Conservation (phyloP, 1,140 invertebrate species). For the Scylla paramamosain region DNA sequence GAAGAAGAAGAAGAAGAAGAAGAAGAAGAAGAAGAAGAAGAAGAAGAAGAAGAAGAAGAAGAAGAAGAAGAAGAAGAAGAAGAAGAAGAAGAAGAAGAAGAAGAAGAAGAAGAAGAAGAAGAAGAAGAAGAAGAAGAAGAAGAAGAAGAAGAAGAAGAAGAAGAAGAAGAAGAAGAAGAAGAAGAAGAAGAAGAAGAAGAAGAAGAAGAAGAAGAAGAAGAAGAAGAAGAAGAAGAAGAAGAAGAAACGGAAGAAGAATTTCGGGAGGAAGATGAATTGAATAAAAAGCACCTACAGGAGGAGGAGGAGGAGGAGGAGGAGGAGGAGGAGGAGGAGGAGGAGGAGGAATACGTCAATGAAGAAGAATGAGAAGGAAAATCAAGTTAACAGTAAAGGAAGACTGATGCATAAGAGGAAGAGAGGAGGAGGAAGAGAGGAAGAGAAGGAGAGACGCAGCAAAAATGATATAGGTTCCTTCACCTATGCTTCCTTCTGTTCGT, state of each 20-base stretch:
- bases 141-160: neutral
- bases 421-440: too few relatives aligned
- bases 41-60: neutral
- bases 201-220: neutral
- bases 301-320: neutral
- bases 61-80: neutral
- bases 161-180: neutral
- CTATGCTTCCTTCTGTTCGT: too few relatives aligned
- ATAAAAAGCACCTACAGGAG: neutral
- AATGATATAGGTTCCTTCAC: too few relatives aligned
- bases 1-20: neutral
- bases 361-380: neutral
- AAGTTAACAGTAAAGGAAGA: neutral
- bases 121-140: neutral
- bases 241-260: neutral
- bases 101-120: neutral
- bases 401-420: neutral
- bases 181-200: neutral
- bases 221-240: neutral
- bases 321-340: conserved; percentile 17
- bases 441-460: too few relatives aligned
- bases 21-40: neutral
- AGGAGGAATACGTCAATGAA: neutral
- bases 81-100: neutral
- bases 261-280: neutral